phyloP scores from a whole-genome alignment of 2,113 vertebrate species.

The Eclectus roratus region DNA sequence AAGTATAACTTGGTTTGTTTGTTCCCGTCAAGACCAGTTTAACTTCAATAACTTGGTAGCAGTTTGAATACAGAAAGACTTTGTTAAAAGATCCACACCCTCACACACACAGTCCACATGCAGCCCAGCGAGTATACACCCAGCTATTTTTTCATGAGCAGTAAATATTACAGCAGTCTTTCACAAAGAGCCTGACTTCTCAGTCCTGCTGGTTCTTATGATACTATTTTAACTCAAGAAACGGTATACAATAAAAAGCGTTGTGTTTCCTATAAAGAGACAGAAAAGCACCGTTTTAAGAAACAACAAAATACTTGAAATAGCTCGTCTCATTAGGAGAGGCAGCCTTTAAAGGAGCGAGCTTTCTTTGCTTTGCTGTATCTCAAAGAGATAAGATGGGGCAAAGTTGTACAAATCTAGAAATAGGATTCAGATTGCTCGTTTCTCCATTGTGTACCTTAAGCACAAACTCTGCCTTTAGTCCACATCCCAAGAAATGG shows the following conservation, averaged over 20 bases:
- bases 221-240: slow-evolving; percentile 27
- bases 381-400: not conserved
- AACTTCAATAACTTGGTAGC: slow-evolving; percentile 36
- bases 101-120: not conserved
- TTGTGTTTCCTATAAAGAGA: not conserved
- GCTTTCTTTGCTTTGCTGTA: not conserved
- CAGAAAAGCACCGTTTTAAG: not conserved
- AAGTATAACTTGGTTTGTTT: slow-evolving; percentile 40
- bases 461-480: not conserved
- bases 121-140: not conserved
- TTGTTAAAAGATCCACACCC: slow-evolving; percentile 36
- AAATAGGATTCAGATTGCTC: not conserved
- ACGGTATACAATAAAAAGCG: not conserved
- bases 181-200: not conserved
- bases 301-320: not conserved
- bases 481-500: not conserved
- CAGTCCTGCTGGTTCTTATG: not conserved
- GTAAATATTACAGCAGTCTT: slow-evolving; percentile 21
- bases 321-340: not conserved
- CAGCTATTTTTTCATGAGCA: not conserved
- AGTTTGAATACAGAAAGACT: slow-evolving; percentile 41
- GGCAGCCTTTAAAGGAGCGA: not conserved
- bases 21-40: slow-evolving; percentile 20
- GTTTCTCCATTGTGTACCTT: not conserved
- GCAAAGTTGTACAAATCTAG: not conserved